Base-by-base conservation (phyloP, 2,888 invertebrate genomes). In the Mycalesis mineus region DNA sequence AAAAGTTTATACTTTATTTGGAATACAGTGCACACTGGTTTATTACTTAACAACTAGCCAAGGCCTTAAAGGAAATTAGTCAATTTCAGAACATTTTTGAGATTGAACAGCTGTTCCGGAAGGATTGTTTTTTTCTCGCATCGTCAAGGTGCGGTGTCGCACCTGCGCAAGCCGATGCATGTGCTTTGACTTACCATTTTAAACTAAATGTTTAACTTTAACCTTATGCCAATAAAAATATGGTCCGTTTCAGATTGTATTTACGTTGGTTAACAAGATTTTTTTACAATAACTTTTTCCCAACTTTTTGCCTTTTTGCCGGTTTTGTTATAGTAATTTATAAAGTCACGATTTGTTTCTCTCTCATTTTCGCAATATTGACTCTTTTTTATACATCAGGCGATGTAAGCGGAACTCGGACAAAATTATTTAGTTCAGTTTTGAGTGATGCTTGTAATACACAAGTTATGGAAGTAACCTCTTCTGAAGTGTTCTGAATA, bases 51-150 rank as follows among this genome's bases (percentile, higher is more conserved):
- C 45, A 53, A 14, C 14, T 13, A 42, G 28, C 50, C 41, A 15
- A 22, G 49, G 28, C 17, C 13, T 22, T n/a, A 39, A 51, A 40
- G 28, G 36, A 41, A 40, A 41, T 51, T 22, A 22, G 40, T 15
- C 31, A 51, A 51, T 51, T 29, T 40, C 15, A 40, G 7, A 15
- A 14, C 14, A 29, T 37, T 17, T 42, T 22, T 55, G 39, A 47
- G 49, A 53, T 60, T 60, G 45, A 54, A 60, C 67, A 68, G 60
- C 66, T 70, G 69, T 62, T 60, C 61, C 62, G 60, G 54, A 58
- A 60, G 61, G 57, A 62, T 52, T 64, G 61, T 22, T 36, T 64
- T 62, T 65, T 56, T 56, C 50, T 51, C 40, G 13, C 3, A 55
- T 44, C 55, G 57, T 59, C 65, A 67, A 67, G 67, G 67, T 65